Percentiles rank a stretch among this genome's conserved stretches.
Evolutionary conservation across 2,113 vertebrate genomes (phyloP).

Genomic region (Lasiurus borealis): DNA sequence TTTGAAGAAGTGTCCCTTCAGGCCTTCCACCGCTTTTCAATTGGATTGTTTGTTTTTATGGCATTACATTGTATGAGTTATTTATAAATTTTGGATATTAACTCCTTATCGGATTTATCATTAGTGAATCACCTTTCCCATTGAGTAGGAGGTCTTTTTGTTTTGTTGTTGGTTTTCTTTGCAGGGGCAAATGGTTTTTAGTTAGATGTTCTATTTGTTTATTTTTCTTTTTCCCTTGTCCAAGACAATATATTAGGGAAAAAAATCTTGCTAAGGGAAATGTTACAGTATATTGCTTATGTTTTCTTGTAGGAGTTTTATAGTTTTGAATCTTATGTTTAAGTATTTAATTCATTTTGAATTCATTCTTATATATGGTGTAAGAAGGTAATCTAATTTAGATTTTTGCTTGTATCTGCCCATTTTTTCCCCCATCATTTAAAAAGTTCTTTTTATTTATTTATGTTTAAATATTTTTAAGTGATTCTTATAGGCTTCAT

Average conservation of each 20-base stretch:
- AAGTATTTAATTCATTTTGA: background rate
- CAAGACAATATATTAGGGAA: background rate
- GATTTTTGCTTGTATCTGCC: background rate
- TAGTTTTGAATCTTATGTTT: background rate
- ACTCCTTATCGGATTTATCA: background rate
- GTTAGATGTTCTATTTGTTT: background rate
- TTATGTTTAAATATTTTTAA: no score
- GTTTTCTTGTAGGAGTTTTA: background rate
- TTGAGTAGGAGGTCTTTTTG: background rate
- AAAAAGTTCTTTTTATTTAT: no score
- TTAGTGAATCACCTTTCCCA: background rate
- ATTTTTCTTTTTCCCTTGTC: background rate
- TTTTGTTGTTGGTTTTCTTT: background rate
- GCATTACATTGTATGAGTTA: background rate
- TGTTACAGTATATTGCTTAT: background rate
- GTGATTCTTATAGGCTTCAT: no score
- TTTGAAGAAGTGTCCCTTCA: background rate
- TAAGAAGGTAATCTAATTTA: background rate
- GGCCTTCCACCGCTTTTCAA: background rate
- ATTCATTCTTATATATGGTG: background rate
- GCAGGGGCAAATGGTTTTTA: background rate
- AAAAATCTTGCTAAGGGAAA: background rate
- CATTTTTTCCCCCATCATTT: background rate
- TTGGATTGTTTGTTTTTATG: background rate
- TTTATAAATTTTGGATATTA: background rate